Evolutionary conservation across 2,888 invertebrate species (phyloP).

Genomic region (Altica lythri): DNA sequence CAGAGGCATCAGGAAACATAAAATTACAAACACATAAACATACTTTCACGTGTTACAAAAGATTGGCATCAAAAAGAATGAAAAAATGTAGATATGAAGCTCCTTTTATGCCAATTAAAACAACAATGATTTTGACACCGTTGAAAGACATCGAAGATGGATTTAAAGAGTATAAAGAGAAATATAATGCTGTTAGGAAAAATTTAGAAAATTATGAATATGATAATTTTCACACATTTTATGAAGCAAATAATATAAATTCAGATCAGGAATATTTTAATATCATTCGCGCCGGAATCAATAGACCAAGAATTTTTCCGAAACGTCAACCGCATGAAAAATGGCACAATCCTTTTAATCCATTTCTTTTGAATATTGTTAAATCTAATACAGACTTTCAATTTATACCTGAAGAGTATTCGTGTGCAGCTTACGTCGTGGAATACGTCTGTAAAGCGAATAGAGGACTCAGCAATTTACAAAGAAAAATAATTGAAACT

Average conservation of each 20-base stretch:
- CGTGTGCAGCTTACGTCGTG: conserved; percentile 54
- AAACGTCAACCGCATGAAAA: conserved; percentile 43
- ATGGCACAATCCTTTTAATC: conserved; percentile 54
- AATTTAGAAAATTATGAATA: conserved; percentile 35
- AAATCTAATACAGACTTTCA: conserved; percentile 53
- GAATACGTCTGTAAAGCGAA: conserved; percentile 54
- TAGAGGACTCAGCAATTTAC: conserved; percentile 50
- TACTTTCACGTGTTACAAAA: conserved; percentile 46
- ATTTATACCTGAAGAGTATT: conserved; percentile 53
- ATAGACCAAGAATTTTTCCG: not conserved
- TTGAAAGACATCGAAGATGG: conserved; percentile 30
- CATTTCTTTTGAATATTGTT: conserved; percentile 47
- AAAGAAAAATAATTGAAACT: conserved; percentile 44
- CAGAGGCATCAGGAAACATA: conserved; percentile 41
- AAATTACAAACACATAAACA: conserved; percentile 45
- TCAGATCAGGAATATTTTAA: conserved; percentile 41
- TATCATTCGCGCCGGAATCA: conserved; percentile 35
- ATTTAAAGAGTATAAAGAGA: conserved; percentile 18
- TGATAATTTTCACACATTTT: conserved; percentile 35
- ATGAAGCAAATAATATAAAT: conserved; percentile 28
- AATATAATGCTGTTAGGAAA: conserved; percentile 22
- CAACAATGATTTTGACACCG: conserved; percentile 40
- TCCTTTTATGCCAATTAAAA: conserved; percentile 45
- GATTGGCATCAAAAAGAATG: conserved; percentile 3
- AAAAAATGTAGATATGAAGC: conserved; percentile 45